A percentile compares a stretch with the other conserved stretches of the same genome.
Evolutionary conservation across 2,113 vertebrate species (phyloP).

Genomic region (Mormyrus iriodes): DNA sequence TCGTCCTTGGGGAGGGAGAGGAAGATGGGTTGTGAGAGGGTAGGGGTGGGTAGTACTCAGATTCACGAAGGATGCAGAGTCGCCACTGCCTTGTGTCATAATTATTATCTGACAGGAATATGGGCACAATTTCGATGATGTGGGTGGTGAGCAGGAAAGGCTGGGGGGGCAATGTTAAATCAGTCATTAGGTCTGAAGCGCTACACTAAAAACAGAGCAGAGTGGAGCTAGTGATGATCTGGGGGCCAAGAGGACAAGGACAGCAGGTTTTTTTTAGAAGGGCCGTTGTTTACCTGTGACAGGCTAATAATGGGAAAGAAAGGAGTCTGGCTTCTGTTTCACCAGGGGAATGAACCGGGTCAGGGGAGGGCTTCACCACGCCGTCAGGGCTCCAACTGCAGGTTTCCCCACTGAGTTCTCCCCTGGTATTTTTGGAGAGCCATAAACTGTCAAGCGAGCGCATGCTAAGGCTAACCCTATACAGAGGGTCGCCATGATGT

Average conservation of each 20-base stretch:
- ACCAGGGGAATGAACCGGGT: not conserved
- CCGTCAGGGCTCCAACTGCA: not conserved
- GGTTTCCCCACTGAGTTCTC: not conserved
- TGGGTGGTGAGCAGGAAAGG: not conserved
- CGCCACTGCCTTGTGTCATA: too few relatives aligned
- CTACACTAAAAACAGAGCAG: not conserved
- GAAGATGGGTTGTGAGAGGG: not conserved
- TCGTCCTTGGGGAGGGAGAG: not conserved
- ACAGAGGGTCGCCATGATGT: not conserved
- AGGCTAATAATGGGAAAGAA: constrained; percentile 12
- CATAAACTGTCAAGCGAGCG: not conserved
- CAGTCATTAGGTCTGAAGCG: not conserved
- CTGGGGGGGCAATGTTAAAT: not conserved
- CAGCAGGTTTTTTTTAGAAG: not conserved
- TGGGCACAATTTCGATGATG: not conserved
- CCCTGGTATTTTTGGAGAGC: not conserved
- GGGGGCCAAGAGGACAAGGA: constrained; percentile 10
- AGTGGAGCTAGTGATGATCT: not conserved
- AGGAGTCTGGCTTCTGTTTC: not conserved
- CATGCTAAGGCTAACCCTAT: not conserved
- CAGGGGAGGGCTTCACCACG: not conserved
- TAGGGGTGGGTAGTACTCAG: not conserved
- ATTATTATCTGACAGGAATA: not conserved
- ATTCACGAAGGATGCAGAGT: not conserved
- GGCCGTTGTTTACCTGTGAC: not conserved